Conservation (phyloP, 2,113 vertebrate species). For the Hippocampus guttulatus region DNA sequence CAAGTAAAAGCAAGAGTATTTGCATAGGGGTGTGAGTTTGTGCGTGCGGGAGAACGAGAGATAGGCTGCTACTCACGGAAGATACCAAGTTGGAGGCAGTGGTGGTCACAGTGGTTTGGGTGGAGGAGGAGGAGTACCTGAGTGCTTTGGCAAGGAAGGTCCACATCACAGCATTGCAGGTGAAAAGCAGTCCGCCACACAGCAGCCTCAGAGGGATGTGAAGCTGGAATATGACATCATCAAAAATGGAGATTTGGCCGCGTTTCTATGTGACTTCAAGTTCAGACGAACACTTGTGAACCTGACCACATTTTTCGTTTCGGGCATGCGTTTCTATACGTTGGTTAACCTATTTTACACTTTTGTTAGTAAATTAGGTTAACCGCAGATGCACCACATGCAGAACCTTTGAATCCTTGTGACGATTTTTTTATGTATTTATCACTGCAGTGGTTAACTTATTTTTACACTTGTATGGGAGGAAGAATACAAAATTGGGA, state of each 20-base stretch:
- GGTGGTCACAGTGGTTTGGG: constrained; percentile 83
- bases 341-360: no score
- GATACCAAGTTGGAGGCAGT: constrained; percentile 89
- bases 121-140: constrained; percentile 85
- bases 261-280: background rate
- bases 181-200: constrained; percentile 76
- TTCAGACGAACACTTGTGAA: background rate
- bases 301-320: background rate
- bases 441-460: no score
- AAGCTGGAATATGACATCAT: constrained; percentile 63
- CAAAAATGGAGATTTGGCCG: background rate
- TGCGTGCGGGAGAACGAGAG: background rate
- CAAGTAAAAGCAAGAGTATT: background rate
- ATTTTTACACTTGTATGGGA: no score
- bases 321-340: no score
- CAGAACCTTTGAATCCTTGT: no score
- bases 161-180: constrained; percentile 89
- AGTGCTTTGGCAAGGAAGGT: constrained; percentile 88
- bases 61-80: constrained; percentile 76
- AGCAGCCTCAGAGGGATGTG: constrained; percentile 71
- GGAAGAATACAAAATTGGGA: no score
- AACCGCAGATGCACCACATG: no score
- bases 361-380: no score
- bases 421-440: no score
- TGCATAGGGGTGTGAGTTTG: no score